Conservation (phyloP, 1,140 invertebrate species). For the Penaeus vannamei region DNA sequence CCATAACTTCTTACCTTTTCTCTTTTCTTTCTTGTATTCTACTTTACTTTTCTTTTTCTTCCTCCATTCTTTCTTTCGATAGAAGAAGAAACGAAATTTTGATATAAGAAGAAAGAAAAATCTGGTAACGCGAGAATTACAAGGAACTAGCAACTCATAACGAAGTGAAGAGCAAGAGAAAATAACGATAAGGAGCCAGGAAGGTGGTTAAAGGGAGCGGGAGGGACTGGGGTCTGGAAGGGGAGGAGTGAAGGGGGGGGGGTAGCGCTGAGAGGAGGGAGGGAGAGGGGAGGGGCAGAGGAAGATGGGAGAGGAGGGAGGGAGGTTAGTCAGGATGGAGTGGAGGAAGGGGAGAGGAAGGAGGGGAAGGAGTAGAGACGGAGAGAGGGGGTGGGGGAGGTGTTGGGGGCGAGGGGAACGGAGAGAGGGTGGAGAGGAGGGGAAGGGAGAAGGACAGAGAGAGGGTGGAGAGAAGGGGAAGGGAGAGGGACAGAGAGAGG, state of each 20-base stretch:
- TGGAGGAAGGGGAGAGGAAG: background rate
- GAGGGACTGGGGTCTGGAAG: background rate
- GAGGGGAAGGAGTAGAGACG: background rate
- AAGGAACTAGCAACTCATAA: background rate
- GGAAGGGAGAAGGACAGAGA: background rate
- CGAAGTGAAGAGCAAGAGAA: background rate
- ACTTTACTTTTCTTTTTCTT: conserved; percentile 15
- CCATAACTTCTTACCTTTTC: background rate
- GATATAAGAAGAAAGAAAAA: too few relatives aligned
- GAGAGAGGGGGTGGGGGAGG: background rate
- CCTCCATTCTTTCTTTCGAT: background rate
- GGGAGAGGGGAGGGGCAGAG: background rate
- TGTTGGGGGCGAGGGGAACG: background rate
- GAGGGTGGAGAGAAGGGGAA: background rate
- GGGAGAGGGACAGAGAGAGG: background rate
- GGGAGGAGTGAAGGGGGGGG: background rate
- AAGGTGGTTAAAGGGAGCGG: background rate
- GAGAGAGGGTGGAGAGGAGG: background rate
- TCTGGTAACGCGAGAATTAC: too few relatives aligned
- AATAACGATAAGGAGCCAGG: background rate
- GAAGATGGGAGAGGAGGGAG: background rate
- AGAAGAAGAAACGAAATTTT: too few relatives aligned
- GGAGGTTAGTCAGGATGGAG: background rate
- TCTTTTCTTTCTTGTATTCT: background rate
- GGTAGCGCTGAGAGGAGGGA: background rate